Conservation (phyloP, 2,888 invertebrate species). For the Tachina lurida region DNA sequence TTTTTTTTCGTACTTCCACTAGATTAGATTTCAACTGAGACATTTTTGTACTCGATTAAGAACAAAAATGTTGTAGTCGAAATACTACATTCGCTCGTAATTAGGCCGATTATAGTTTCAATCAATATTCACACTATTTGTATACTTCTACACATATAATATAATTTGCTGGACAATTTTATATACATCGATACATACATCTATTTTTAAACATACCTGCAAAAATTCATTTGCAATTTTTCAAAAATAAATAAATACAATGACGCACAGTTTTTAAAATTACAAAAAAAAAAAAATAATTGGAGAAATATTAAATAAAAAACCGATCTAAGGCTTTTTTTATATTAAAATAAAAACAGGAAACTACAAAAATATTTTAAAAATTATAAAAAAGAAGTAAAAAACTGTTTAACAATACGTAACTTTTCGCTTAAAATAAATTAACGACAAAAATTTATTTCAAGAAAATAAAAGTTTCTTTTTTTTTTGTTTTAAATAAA, state of each 20-base stretch:
- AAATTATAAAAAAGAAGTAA: constrained; percentile 23
- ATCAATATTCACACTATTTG: too few relatives aligned
- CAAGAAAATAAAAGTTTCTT: not conserved
- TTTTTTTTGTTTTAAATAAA: not conserved
- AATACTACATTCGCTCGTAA: too few relatives aligned
- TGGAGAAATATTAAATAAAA: constrained; percentile 75
- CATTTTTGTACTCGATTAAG: too few relatives aligned
- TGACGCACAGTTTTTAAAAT: constrained; percentile 70
- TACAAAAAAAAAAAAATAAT: constrained; percentile 72
- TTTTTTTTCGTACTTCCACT: too few relatives aligned
- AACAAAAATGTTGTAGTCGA: too few relatives aligned
- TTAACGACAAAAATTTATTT: constrained; percentile 4
- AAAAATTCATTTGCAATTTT: constrained; percentile 40
- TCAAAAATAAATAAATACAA: constrained; percentile 51
- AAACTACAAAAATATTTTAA: constrained; percentile 51
- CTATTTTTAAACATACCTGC: not conserved
- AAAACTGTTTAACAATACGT: constrained; percentile 54
- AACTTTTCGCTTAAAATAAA: constrained; percentile 53
- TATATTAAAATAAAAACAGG: constrained; percentile 40
- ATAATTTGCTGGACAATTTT: too few relatives aligned
- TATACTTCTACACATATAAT: too few relatives aligned
- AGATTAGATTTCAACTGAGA: too few relatives aligned
- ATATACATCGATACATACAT: not conserved
- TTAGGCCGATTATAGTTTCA: too few relatives aligned
- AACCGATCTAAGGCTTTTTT: constrained; percentile 71